These are phyloP conservation scores for Coronaproctus castanopsis DNA, from an alignment of 2,888 invertebrate genomes.

Conservation along the genomic window DNA sequence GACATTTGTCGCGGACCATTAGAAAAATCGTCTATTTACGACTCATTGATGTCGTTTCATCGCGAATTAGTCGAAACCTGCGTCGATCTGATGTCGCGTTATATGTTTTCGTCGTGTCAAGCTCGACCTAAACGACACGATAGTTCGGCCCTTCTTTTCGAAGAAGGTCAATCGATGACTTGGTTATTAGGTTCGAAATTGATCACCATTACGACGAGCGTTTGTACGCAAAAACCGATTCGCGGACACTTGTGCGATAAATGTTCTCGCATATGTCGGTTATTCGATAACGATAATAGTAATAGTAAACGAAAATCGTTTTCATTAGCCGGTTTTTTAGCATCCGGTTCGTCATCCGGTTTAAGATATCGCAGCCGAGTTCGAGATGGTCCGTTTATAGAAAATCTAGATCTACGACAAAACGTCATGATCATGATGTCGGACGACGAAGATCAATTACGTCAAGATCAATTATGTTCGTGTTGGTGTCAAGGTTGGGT, in stretches of 20 bases:
- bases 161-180: conserved; percentile 60
- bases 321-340: not conserved
- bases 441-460: not conserved
- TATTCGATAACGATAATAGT: not conserved
- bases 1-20: conserved; percentile 21
- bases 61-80: conserved; percentile 85
- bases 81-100: conserved; percentile 68
- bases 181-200: conserved; percentile 86
- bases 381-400: not conserved
- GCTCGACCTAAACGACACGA: conserved; percentile 43
- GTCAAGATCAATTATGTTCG: conserved; percentile 32
- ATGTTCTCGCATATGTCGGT: conserved; percentile 42
- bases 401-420: not conserved
- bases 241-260: conserved; percentile 74
- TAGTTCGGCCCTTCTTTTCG: conserved; percentile 61
- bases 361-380: not conserved
- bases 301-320: not conserved
- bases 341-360: not conserved
- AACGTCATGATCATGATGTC: not conserved
- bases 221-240: conserved; percentile 63
- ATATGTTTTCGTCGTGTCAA: conserved; percentile 58
- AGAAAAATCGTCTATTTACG: conserved; percentile 17
- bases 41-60: conserved; percentile 48
- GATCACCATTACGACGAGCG: conserved; percentile 81
- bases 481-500: conserved; percentile 94